Evolutionary conservation across 2,888 invertebrate genomes (phyloP).

Genomic region (Choreutis nemorana): DNA sequence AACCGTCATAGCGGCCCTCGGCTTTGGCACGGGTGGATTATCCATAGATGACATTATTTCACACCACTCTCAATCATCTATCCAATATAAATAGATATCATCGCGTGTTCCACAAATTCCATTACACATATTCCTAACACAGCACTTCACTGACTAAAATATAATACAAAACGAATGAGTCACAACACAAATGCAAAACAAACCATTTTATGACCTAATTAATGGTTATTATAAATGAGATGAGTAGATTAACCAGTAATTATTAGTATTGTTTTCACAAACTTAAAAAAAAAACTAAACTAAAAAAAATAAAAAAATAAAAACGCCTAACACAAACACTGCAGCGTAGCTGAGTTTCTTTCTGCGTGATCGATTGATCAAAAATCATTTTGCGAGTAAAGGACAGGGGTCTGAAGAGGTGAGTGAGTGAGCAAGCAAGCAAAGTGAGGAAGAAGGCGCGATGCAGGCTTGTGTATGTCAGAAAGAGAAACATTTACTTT

Average conservation of each 20-base stretch:
- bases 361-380: too few relatives aligned
- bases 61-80: slow-evolving; percentile 17
- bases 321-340: not conserved
- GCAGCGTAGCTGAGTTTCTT: too few relatives aligned
- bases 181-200: slow-evolving; percentile 12
- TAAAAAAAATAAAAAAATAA: not conserved
- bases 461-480: too few relatives aligned
- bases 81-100: slow-evolving; percentile 21
- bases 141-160: slow-evolving; percentile 10
- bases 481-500: too few relatives aligned
- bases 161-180: slow-evolving; percentile 14
- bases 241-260: not conserved
- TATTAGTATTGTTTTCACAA: too few relatives aligned
- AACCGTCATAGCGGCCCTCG: slow-evolving; percentile 28
- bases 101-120: slow-evolving; percentile 18
- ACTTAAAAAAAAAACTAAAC: not conserved
- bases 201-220: slow-evolving; percentile 17
- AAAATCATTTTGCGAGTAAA: too few relatives aligned
- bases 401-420: too few relatives aligned
- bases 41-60: slow-evolving; percentile 28
- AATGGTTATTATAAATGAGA: not conserved
- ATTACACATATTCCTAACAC: too few relatives aligned
- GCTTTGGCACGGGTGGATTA: slow-evolving; percentile 51
- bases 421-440: too few relatives aligned
- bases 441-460: too few relatives aligned